Percentiles rank a stretch among this genome's conserved stretches.
These are phyloP conservation scores for Serilophus lunatus DNA, from an alignment of 2,113 vertebrate species.

Conservation along the genomic window DNA sequence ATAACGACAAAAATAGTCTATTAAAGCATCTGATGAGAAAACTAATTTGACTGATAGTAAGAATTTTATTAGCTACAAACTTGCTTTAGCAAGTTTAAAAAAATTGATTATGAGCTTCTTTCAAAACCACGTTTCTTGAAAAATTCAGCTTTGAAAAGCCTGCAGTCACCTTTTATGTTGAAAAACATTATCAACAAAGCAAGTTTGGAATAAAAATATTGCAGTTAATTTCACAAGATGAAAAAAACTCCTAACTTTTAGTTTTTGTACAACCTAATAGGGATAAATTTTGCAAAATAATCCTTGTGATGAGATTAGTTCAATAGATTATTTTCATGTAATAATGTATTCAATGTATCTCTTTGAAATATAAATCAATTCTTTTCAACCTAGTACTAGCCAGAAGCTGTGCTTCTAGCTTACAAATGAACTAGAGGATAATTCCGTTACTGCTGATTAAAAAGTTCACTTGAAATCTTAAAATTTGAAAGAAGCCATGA, in stretches of 20 bases:
- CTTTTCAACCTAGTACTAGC: constrained; percentile 46
- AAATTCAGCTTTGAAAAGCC: neutral
- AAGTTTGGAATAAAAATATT: neutral
- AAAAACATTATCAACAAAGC: neutral
- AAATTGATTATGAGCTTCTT: neutral
- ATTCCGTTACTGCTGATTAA: constrained; percentile 58
- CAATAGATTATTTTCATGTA: neutral
- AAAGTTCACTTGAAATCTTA: constrained; percentile 47
- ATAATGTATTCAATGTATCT: neutral
- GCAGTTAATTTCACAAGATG: neutral
- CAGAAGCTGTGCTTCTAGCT: constrained; percentile 59
- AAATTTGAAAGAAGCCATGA: constrained; percentile 24
- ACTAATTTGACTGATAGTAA: neutral
- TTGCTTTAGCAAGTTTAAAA: neutral
- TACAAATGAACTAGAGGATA: constrained; percentile 55
- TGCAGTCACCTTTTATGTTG: neutral
- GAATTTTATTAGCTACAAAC: neutral
- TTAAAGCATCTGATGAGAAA: neutral
- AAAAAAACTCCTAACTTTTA: neutral
- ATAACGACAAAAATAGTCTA: neutral
- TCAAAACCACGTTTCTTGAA: neutral
- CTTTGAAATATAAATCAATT: constrained; percentile 65
- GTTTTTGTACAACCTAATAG: neutral
- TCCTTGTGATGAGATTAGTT: constrained; percentile 21
- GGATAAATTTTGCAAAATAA: neutral